Evolutionary conservation across 2,797 vertebrate species (phyloP).

Genomic region (Sarcoramphus papa): DNA sequence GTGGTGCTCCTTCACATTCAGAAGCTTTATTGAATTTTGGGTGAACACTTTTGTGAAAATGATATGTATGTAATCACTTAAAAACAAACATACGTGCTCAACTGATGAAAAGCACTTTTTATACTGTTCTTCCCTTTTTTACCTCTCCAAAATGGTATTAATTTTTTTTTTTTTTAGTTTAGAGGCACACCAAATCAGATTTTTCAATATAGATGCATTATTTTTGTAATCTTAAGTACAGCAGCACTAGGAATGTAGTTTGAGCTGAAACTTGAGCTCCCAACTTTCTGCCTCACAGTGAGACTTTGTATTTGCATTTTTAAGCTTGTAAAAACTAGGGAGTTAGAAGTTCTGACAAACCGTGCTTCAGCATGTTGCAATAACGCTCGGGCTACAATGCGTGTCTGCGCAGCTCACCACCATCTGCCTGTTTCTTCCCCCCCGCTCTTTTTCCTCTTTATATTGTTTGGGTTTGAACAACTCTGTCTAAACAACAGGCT

Average conservation of each 20-base stretch:
- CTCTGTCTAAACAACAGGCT: not conserved
- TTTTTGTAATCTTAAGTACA: not conserved
- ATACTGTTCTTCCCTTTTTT: not conserved
- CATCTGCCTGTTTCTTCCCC: not conserved
- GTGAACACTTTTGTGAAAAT: not conserved
- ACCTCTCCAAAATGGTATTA: not conserved
- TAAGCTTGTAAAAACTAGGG: not conserved
- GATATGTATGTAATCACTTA: not conserved
- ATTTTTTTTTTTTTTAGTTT: not conserved
- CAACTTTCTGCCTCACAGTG: not conserved
- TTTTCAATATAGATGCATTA: not conserved
- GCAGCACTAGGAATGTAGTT: not conserved
- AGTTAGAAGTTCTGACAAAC: not conserved
- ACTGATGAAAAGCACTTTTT: not conserved
- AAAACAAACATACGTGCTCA: rapidly evolving
- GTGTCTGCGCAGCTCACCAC: not conserved
- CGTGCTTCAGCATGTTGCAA: not conserved
- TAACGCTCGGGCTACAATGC: not conserved
- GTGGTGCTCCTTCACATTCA: not conserved
- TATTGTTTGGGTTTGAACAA: constrained; percentile 7
- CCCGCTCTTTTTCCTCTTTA: not conserved
- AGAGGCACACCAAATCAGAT: not conserved
- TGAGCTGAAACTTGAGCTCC: not conserved
- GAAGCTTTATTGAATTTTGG: not conserved
- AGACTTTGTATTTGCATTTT: constrained; percentile 30